Conservation (phyloP, 2,888 invertebrate genomes). For the Andrena dorsata region DNA sequence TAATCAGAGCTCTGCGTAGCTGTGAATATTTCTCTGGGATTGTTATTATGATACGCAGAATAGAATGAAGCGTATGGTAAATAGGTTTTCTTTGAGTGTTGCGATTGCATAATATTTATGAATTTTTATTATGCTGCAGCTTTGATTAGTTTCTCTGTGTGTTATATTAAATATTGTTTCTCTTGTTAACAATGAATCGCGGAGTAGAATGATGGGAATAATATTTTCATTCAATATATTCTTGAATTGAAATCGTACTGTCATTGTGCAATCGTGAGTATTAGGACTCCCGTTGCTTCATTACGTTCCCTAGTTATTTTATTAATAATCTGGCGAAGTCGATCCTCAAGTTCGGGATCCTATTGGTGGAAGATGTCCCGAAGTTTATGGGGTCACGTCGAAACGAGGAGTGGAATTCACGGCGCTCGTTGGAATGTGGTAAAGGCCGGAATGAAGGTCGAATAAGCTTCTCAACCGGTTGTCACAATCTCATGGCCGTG, state of each 20-base stretch:
- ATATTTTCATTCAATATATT: conserved; percentile 6
- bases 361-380: conserved; percentile 21
- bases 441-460: conserved; percentile 83
- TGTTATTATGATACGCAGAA: too few relatives aligned
- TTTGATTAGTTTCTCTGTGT: too few relatives aligned
- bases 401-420: conserved; percentile 75
- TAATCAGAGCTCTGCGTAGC: too few relatives aligned
- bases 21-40: too few relatives aligned
- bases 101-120: too few relatives aligned
- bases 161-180: too few relatives aligned
- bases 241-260: too few relatives aligned
- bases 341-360: neutral
- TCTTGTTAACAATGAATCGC: neutral
- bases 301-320: neutral
- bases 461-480: conserved; percentile 58
- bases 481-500: conserved; percentile 49
- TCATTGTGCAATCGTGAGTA: neutral
- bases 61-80: too few relatives aligned
- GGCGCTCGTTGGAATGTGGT: conserved; percentile 77
- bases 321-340: neutral
- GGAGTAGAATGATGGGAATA: neutral
- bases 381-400: conserved; percentile 68
- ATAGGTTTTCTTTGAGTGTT: too few relatives aligned
- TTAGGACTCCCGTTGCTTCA: neutral
- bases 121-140: too few relatives aligned